Conservation (phyloP, 1,140 invertebrate genomes). For the Conus betulinus region DNA sequence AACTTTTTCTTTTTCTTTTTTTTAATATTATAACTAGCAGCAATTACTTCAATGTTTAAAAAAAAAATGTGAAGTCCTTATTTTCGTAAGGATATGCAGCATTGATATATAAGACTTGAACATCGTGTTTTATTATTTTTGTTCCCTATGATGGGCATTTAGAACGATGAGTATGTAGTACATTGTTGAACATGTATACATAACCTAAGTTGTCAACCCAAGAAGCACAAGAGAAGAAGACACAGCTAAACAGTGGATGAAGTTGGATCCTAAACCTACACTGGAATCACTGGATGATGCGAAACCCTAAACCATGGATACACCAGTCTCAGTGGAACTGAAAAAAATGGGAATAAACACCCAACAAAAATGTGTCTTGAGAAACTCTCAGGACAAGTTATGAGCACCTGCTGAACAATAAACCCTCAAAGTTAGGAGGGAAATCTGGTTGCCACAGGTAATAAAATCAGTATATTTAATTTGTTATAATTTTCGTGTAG, state of each 20-base stretch:
- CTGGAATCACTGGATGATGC: background rate
- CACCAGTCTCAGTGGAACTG: background rate
- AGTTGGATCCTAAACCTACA: background rate
- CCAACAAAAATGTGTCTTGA: background rate
- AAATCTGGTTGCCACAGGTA: constrained; percentile 4
- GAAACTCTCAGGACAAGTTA: constrained; percentile 6
- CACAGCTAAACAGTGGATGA: background rate
- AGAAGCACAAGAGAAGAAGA: constrained; percentile 10
- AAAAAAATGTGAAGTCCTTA: no score
- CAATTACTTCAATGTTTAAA: no score
- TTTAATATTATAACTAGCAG: no score
- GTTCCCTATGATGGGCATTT: no score
- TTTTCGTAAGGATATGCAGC: no score
- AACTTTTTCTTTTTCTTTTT: no score
- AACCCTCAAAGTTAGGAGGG: constrained; percentile 19
- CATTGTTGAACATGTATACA: background rate
- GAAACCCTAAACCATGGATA: constrained; percentile 11
- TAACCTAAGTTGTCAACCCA: background rate
- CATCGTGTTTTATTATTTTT: no score
- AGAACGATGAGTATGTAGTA: no score
- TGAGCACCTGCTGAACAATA: background rate
- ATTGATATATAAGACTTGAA: no score
- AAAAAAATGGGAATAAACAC: background rate
- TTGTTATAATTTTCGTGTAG: background rate
- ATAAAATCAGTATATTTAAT: background rate